Evolutionary conservation across 2,888 invertebrate species (phyloP), one percentile per base, ranked within the genome.

Genomic region (Psylliodes chrysocephalus): DNA sequence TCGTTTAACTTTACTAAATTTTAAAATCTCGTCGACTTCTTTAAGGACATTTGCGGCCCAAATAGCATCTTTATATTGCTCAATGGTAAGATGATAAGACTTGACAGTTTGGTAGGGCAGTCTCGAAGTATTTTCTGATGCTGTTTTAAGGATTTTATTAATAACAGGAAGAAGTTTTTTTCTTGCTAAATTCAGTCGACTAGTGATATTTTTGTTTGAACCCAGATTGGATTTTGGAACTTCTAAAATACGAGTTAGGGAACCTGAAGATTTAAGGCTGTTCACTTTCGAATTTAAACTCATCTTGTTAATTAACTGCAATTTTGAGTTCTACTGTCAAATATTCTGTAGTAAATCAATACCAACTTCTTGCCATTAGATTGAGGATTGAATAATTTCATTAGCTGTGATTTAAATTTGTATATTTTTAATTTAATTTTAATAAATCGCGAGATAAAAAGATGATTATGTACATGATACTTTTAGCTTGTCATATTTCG

Each of bases 41-140:
- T 61, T 55, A 22, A 72, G 52, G 19, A 70, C 35, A 25, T 67
- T 38, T 15, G 69, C 60, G 0, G 72, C 72, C 66, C 63, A 69
- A 15, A 72, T 38, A 6, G 66, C 68, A 52, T 70, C 64, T 42
- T 68, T 60, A 52, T 70, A 72, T 46, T 72, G 66, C 18, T 72
- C 68, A 15, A 63, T 35, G 8, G 70, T 69, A 7, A 72, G 62
- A 40, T 60, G 60, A 14, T 62, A 63, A 10, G 66, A 35, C 25
- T 28, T 56, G 18, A 17, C 17, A 25, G 38, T 10, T n/a, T 56
- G 40, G 8, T 56, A 51, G 0, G 38, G 22, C 12, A 19, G 8
- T 47, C 22, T 7, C 0, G 33, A n/a, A 7, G 60, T 44, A 49
- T 54, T 59, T 15, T 44, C 57, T 7, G 51, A 54, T 1, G 57